A percentile compares a stretch with the other conserved stretches of the same genome.
Conservation (phyloP, 2,113 vertebrate genomes). For the Myotis davidii region DNA sequence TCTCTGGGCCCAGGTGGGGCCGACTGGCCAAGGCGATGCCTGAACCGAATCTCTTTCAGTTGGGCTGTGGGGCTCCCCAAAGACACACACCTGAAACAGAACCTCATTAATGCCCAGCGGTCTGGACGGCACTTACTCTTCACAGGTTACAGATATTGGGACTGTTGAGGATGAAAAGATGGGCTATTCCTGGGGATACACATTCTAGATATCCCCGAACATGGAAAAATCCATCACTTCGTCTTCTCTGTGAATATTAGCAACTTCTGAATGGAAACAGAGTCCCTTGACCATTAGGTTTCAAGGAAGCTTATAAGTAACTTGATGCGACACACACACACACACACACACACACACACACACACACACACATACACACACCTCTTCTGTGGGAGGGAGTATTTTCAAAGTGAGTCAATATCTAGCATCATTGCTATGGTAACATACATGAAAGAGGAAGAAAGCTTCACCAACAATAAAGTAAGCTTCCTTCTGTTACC, state of each 20-base stretch:
- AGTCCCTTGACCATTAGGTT: too few relatives aligned
- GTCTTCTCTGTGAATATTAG: not conserved
- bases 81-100: rapidly evolving
- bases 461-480: not conserved
- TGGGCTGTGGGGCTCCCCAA: not conserved
- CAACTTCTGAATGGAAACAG: not conserved
- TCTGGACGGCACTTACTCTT: too few relatives aligned
- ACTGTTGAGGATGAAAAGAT: not conserved
- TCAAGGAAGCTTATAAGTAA: not conserved
- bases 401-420: not conserved
- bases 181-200: not conserved
- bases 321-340: not conserved
- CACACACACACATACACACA: not conserved
- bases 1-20: not conserved
- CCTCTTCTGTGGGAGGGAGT: not conserved
- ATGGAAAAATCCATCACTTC: too few relatives aligned
- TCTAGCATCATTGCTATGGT: not conserved
- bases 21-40: not conserved
- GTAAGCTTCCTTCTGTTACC: not conserved
- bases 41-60: not conserved
- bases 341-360: not conserved
- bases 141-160: rapidly evolving
- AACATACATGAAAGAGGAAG: not conserved
- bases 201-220: not conserved
- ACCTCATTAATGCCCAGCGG: rapidly evolving